phyloP scores from a whole-genome alignment of 2,113 vertebrate genomes.

The Eolophus roseicapilla region DNA sequence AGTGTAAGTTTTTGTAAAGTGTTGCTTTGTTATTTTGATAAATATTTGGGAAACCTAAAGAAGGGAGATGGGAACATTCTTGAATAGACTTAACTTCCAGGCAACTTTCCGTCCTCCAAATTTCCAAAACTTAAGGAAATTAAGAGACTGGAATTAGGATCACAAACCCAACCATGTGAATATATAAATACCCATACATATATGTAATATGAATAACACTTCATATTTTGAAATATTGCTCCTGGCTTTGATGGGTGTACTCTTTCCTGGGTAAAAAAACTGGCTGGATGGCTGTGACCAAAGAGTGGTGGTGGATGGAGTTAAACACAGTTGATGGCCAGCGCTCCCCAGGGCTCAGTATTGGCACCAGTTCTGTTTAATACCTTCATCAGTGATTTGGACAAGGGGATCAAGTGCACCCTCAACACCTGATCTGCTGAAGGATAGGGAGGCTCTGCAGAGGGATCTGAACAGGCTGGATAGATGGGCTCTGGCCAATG shows the following conservation, averaged over 20 bases:
- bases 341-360: neutral
- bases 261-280: neutral
- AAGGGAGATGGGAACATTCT: neutral
- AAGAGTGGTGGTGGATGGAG: neutral
- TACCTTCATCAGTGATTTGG: neutral
- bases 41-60: neutral
- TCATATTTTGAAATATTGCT: neutral
- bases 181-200: neutral
- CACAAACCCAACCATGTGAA: neutral
- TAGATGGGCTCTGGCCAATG: neutral
- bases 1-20: neutral
- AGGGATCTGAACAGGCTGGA: neutral
- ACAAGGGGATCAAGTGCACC: neutral
- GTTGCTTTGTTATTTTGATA: neutral
- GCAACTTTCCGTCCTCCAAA: neutral
- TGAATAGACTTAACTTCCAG: neutral
- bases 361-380: neutral
- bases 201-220: fast-evolving
- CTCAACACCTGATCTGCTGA: neutral
- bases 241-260: neutral
- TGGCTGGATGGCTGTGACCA: neutral
- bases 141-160: neutral
- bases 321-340: neutral
- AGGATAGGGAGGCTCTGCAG: neutral
- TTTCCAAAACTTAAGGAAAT: neutral